Evolutionary conservation across 2,797 vertebrate genomes (phyloP).

Genomic region (Eutrigla gurnardus): DNA sequence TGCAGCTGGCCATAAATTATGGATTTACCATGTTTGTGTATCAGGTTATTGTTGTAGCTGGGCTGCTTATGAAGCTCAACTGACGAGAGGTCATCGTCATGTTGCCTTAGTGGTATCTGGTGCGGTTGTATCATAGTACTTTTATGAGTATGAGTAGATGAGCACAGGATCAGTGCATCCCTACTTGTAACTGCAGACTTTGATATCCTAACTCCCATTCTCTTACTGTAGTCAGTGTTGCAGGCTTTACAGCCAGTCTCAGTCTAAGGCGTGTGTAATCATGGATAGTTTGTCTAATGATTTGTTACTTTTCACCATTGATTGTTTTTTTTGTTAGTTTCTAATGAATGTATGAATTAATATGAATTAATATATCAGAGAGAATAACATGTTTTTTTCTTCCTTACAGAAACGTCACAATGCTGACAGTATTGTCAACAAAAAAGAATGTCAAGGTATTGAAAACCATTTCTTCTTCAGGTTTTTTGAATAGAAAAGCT

Average conservation of each 20-base stretch:
- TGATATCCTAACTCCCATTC: background rate
- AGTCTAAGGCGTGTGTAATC: background rate
- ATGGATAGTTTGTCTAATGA: background rate
- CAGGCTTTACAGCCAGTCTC: background rate
- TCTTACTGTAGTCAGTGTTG: background rate
- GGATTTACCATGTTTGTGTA: too few relatives aligned
- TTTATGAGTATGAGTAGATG: constrained; percentile 6
- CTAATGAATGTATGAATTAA: background rate
- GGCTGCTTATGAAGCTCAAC: too few relatives aligned
- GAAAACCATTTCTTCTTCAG: constrained; percentile 1
- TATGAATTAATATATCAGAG: background rate
- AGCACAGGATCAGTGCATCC: constrained; percentile 16
- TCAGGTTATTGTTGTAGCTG: too few relatives aligned
- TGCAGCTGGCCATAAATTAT: too few relatives aligned
- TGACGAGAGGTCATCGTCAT: too few relatives aligned
- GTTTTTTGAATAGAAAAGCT: background rate
- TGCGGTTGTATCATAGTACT: too few relatives aligned
- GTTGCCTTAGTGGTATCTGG: too few relatives aligned
- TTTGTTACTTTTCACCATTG: background rate
- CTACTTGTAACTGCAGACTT: constrained; percentile 30
- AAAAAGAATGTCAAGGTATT: constrained; percentile 98
- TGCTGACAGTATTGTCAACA: constrained; percentile 96
- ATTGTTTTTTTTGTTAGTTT: background rate
- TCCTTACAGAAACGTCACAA: constrained; percentile 95
- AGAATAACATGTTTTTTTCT: background rate